Evolutionary conservation across 2,113 vertebrate species (phyloP).

Genomic region (Oncorhynchus gorbuscha): DNA sequence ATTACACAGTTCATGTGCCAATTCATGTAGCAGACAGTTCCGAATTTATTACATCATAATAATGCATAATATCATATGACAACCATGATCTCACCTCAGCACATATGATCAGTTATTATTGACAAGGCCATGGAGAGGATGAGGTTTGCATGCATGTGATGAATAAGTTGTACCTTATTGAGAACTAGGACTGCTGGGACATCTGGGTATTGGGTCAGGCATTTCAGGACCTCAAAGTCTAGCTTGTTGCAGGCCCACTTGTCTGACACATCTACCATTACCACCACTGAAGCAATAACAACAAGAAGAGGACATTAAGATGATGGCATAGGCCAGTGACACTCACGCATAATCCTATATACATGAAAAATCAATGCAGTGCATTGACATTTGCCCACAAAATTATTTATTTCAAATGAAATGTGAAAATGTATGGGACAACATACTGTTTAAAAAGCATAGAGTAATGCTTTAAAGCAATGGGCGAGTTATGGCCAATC

Average conservation of each 20-base stretch:
- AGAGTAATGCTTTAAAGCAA: neutral
- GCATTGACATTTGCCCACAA: neutral
- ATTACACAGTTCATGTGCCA: neutral
- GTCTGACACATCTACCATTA: conserved; percentile 88
- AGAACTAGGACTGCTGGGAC: conserved; percentile 87
- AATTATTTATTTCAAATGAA: neutral
- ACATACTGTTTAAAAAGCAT: neutral
- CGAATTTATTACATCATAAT: neutral
- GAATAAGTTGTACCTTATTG: conserved; percentile 82
- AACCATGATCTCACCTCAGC: neutral
- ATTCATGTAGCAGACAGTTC: neutral
- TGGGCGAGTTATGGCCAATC: neutral
- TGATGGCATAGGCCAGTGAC: neutral
- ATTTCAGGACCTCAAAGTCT: conserved; percentile 81
- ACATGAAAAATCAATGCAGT: neutral
- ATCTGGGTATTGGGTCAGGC: conserved; percentile 74
- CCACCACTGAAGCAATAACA: conserved; percentile 76
- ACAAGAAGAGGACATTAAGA: neutral
- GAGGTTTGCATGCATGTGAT: neutral
- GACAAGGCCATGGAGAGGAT: neutral
- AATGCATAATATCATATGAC: neutral
- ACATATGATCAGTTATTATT: neutral
- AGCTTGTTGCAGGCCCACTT: conserved; percentile 81
- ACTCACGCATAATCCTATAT: neutral
- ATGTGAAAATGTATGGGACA: neutral